Percentiles rank a stretch among this genome's conserved stretches.
phyloP scores from a whole-genome alignment of 2,888 invertebrate genomes.

The Epirrhoe tristata region DNA sequence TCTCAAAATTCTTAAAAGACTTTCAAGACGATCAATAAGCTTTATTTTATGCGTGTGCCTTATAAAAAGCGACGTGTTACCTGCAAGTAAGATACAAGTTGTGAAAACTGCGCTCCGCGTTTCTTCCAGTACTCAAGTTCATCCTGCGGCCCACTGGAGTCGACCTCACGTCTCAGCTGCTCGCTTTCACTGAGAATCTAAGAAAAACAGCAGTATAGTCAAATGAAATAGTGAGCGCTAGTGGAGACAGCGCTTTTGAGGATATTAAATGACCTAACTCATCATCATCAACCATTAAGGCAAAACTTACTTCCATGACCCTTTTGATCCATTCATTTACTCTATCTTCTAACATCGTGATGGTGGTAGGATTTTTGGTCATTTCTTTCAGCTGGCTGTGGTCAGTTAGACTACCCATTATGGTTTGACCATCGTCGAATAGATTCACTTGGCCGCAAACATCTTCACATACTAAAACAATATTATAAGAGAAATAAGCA shows the following conservation, averaged over 20 bases:
- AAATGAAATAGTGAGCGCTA: not conserved
- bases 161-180: constrained; percentile 95
- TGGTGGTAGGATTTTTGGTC: constrained; percentile 88
- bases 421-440: constrained; percentile 89
- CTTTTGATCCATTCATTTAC: constrained; percentile 92
- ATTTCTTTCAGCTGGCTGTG: constrained; percentile 89
- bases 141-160: constrained; percentile 96
- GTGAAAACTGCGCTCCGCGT: constrained; percentile 96
- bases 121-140: constrained; percentile 99
- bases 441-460: constrained; percentile 92
- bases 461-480: constrained; percentile 89
- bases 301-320: constrained; percentile 87
- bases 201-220: not conserved
- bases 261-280: not conserved
- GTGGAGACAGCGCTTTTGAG: not conserved
- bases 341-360: constrained; percentile 88
- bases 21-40: too few species aligned
- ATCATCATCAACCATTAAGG: not conserved
- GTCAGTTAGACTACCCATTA: constrained; percentile 86
- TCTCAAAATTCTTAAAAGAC: too few species aligned
- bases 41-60: not conserved
- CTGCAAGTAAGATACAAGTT: constrained; percentile 91
- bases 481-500: too few species aligned
- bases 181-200: constrained; percentile 95
- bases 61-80: constrained; percentile 54